Base-by-base conservation (phyloP, 2,888 invertebrate genomes). In the Blastobasis lacticolella region DNA sequence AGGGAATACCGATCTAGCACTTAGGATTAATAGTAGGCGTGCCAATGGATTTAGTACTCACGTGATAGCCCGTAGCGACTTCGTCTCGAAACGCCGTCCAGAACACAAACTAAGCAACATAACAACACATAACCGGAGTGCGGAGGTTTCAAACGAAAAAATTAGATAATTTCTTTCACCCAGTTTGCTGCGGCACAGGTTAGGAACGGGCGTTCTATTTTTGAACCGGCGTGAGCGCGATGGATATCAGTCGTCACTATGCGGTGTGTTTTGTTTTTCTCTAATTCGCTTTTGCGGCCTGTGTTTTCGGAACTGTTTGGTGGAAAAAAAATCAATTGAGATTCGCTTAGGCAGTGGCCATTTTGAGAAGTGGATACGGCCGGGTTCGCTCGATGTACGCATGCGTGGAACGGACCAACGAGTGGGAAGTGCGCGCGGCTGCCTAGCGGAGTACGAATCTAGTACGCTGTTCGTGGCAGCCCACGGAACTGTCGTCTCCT, bases 291-390 rank as follows among this genome's bases (percentile, higher is more conserved):
- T 36, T 41, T 41, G 48, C 23, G 37, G 10, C 23, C 48, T 10
- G 48, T 41, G 23, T 23, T 23, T 2, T 23, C 40, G 7, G 61
- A 62, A 67, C 69, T 66, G 67, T 68, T 70, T 71, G 71, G 67
- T 73, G 74, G 69, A 73, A 76, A 81, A 75, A 83, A 81, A 83
- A 83, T 83, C 82, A 84, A 82, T 78, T 73, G 67, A 62, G 66
- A 45, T 68, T 73, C 78, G 76, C 76, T 69, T 71, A 73, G 64
- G 58, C 60, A 63, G 78, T 69, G 62, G 85, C 86, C 86, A 86
- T 86, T 64, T 86, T 86, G 81, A 69, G 23, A 23, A 23, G 23
- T 23, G 23, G 23, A 62, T 75, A 69, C 74, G 74, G 67, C 72
- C 66, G 63, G 73, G 68, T 64, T 66, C 63, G 67, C 67, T 58